A percentile compares a stretch with the other conserved stretches of the same genome.
Evolutionary conservation across 2,888 invertebrate genomes (phyloP).

Genomic region (Epinotia bilunana): DNA sequence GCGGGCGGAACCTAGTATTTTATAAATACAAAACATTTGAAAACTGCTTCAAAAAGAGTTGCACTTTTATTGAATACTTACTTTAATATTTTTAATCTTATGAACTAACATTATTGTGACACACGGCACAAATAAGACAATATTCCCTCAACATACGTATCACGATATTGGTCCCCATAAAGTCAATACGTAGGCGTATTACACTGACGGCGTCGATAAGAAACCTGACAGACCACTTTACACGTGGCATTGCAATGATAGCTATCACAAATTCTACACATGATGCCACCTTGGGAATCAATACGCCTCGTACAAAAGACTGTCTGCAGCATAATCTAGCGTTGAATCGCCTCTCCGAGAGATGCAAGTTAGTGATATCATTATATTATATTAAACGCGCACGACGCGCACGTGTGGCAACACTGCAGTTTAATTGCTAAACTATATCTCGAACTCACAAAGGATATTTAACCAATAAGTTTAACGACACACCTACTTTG

Average conservation of each 20-base stretch:
- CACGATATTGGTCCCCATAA: too few relatives aligned
- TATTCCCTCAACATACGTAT: too few relatives aligned
- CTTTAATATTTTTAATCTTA: too few relatives aligned
- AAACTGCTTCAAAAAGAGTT: too few relatives aligned
- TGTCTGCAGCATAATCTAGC: background rate
- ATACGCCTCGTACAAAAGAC: background rate
- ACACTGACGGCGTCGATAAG: background rate
- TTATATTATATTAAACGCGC: background rate
- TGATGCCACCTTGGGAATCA: background rate
- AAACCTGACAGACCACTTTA: background rate
- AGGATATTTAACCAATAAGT: too few relatives aligned
- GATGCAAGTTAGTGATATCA: background rate
- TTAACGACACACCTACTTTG: too few relatives aligned
- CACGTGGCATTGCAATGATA: background rate
- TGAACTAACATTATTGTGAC: too few relatives aligned
- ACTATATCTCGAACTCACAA: background rate
- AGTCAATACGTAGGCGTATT: too few relatives aligned
- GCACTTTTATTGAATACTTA: too few relatives aligned
- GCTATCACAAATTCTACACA: background rate
- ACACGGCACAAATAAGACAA: too few relatives aligned
- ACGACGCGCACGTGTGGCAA: background rate
- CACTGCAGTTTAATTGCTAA: background rate
- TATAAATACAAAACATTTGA: too few relatives aligned
- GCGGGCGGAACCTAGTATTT: too few relatives aligned
- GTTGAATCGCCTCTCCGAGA: background rate